Evolutionary conservation across 35 echinoderm and acorn worm species (phyloP).

Genomic region (Ptychodera flava): DNA sequence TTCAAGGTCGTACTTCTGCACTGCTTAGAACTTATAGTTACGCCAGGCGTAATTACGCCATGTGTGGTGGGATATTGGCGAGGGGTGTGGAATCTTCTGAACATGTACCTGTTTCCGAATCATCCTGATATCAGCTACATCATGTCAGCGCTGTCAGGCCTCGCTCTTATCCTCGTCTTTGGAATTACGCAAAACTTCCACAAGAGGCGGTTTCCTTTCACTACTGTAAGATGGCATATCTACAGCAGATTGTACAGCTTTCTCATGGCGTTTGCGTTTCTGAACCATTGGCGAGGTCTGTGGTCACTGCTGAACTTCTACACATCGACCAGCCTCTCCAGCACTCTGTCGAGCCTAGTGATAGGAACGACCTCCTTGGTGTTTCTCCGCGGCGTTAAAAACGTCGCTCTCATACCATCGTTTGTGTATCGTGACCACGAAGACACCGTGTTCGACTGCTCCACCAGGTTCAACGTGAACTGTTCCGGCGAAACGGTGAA

Average conservation of each 20-base stretch:
- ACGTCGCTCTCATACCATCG: neutral
- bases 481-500: neutral
- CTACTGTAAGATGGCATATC: neutral
- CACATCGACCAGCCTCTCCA: neutral
- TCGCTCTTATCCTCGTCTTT: neutral
- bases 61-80: neutral
- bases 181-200: neutral
- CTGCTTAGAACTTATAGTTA: too few relatives aligned
- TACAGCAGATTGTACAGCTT: neutral
- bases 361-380: too few relatives aligned
- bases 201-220: neutral
- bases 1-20: too few relatives aligned
- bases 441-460: neutral
- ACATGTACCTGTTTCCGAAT: neutral
- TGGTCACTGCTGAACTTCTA: neutral
- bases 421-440: neutral
- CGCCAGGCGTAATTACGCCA: too few relatives aligned
- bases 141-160: neutral
- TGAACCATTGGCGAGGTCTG: neutral
- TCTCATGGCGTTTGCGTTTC: neutral
- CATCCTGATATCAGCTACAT: neutral
- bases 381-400: neutral
- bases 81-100: neutral
- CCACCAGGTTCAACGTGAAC: too few relatives aligned
- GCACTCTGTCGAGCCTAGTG: neutral